These are phyloP conservation scores for Urocolius indicus DNA, from an alignment of 2,113 vertebrate species.

Conservation along the genomic window DNA sequence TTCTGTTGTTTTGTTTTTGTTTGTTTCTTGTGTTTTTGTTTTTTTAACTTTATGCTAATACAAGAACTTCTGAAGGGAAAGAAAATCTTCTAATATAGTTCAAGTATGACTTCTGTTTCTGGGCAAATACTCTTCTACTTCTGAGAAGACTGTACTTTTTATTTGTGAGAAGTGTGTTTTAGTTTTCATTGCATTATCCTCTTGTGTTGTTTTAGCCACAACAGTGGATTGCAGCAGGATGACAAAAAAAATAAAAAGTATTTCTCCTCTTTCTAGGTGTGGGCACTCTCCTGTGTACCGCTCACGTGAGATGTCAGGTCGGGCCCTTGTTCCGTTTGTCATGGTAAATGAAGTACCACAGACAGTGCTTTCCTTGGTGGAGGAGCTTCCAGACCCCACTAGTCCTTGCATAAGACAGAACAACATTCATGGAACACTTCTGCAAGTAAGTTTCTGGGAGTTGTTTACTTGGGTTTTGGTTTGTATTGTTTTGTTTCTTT, in stretches of 20 bases:
- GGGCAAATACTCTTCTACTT: not conserved
- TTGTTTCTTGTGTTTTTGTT: not conserved
- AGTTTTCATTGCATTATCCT: not conserved
- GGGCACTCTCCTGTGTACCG: constrained; percentile 86
- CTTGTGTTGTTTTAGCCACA: not conserved
- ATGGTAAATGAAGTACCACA: constrained; percentile 79
- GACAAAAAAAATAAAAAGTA: not conserved
- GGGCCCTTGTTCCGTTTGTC: constrained; percentile 92
- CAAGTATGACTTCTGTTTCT: not conserved
- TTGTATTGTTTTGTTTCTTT: not conserved
- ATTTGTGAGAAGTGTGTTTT: not conserved
- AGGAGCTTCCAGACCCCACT: constrained; percentile 79
- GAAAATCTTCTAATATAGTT: not conserved
- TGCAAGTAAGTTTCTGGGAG: constrained; percentile 81
- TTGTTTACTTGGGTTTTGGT: not conserved
- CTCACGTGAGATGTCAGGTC: constrained; percentile 90
- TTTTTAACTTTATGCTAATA: not conserved
- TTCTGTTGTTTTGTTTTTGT: not conserved
- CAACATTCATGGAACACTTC: constrained; percentile 87
- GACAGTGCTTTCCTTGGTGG: constrained; percentile 77
- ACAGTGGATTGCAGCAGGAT: not conserved
- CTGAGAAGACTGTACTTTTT: not conserved
- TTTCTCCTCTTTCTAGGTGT: constrained; percentile 77
- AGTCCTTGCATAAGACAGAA: constrained; percentile 82
- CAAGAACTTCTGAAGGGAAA: not conserved